These are phyloP conservation scores for Hiodon tergisus DNA, from an alignment of 2,113 vertebrate genomes.

Conservation along the genomic window DNA sequence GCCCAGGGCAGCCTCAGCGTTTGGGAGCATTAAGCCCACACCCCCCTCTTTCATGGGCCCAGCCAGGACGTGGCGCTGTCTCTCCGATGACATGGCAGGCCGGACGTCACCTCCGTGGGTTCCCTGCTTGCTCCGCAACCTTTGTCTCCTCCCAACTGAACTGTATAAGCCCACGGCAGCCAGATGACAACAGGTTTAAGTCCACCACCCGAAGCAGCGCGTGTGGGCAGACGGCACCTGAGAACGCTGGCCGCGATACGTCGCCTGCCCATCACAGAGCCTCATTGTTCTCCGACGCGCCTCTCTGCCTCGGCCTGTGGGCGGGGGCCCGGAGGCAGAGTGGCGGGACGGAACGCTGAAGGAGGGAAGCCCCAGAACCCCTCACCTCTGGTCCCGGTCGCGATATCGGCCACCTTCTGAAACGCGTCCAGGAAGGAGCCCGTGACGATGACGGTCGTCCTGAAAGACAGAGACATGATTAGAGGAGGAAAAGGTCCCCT, in stretches of 20 bases:
- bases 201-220: no score
- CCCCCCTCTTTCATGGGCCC: neutral
- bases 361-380: neutral
- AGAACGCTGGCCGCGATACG: no score
- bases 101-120: neutral
- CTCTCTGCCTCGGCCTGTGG: neutral
- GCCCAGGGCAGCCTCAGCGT: neutral
- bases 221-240: no score
- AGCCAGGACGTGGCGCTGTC: neutral
- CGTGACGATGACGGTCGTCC: constrained; percentile 68
- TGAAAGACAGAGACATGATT: constrained; percentile 40
- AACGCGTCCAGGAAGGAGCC: constrained; percentile 74
- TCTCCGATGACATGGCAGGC: neutral
- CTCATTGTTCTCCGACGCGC: no score
- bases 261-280: no score
- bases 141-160: no score
- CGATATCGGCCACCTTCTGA: constrained; percentile 77
- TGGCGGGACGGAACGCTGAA: no score
- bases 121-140: no score
- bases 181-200: no score
- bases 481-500: neutral
- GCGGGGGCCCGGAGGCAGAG: neutral
- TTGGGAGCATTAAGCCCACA: neutral
- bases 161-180: no score
- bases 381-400: constrained; percentile 70